phyloP scores from a whole-genome alignment of 1,140 invertebrate species.

The Grapholita molesta region DNA sequence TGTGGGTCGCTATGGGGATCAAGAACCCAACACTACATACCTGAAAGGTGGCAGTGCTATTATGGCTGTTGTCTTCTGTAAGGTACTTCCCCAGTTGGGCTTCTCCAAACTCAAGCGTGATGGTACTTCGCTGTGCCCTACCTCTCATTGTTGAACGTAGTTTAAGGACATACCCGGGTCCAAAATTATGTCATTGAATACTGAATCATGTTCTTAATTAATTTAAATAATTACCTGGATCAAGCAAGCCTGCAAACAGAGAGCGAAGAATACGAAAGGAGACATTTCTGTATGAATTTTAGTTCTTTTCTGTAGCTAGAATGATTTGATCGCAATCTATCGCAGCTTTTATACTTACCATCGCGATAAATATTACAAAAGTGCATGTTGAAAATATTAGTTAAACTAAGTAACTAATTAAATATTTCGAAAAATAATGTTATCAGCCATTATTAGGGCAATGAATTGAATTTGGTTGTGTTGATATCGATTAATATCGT shows the following conservation, averaged over 20 bases:
- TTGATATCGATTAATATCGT: background rate
- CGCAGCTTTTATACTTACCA: background rate
- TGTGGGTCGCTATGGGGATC: too few relatives aligned
- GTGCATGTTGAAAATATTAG: background rate
- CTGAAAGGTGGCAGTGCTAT: too few relatives aligned
- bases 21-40: too few relatives aligned
- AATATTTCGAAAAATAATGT: background rate
- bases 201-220: too few relatives aligned
- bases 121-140: too few relatives aligned
- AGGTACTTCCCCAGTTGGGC: too few relatives aligned
- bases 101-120: too few relatives aligned
- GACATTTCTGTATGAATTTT: background rate
- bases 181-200: too few relatives aligned
- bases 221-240: background rate
- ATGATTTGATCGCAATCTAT: background rate
- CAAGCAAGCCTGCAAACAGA: background rate
- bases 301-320: background rate
- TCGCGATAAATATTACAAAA: background rate
- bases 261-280: background rate
- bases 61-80: too few relatives aligned
- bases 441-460: background rate
- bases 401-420: background rate
- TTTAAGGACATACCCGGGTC: too few relatives aligned
- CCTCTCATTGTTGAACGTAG: too few relatives aligned
- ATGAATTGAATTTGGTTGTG: background rate